A percentile compares a stretch with the other conserved stretches of the same genome.
phyloP scores from a whole-genome alignment of 2,797 vertebrate species.

The Pseudotriccus pelzelni region DNA sequence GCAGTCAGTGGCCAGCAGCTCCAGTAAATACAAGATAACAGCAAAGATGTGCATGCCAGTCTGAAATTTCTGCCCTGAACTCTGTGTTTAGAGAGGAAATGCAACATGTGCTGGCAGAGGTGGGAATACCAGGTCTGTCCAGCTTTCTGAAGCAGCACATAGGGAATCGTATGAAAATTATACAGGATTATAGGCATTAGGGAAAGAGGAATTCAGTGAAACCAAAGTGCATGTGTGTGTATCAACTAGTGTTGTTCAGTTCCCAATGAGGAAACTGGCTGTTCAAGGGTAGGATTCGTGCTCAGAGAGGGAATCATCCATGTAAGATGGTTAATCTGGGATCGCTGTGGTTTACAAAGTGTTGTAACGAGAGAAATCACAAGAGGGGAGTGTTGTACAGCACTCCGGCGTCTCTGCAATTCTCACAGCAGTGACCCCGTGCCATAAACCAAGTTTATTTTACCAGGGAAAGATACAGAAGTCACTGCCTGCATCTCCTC shows the following conservation, averaged over 20 bases:
- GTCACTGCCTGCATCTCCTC: background rate
- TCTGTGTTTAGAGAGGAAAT: background rate
- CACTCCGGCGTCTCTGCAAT: slow-evolving; percentile 1
- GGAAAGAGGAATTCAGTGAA: background rate
- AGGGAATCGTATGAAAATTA: background rate
- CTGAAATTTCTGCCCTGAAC: background rate
- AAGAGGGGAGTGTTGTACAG: slow-evolving; percentile 78
- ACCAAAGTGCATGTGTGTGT: background rate
- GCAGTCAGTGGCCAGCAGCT: background rate
- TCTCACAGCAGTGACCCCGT: background rate
- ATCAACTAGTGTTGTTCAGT: background rate
- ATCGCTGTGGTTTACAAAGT: background rate
- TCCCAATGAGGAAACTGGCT: background rate
- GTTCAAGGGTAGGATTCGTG: background rate
- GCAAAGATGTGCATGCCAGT: background rate
- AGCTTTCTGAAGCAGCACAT: background rate
- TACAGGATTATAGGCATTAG: background rate
- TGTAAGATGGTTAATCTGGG: background rate
- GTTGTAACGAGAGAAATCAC: slow-evolving; percentile 70
- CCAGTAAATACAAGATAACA: background rate
- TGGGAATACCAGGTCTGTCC: background rate
- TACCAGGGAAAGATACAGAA: background rate
- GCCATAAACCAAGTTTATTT: background rate
- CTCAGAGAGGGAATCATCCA: background rate
- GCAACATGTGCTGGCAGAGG: background rate